Conservation (phyloP, 2,113 vertebrate genomes). For the Perca schrenkii region DNA sequence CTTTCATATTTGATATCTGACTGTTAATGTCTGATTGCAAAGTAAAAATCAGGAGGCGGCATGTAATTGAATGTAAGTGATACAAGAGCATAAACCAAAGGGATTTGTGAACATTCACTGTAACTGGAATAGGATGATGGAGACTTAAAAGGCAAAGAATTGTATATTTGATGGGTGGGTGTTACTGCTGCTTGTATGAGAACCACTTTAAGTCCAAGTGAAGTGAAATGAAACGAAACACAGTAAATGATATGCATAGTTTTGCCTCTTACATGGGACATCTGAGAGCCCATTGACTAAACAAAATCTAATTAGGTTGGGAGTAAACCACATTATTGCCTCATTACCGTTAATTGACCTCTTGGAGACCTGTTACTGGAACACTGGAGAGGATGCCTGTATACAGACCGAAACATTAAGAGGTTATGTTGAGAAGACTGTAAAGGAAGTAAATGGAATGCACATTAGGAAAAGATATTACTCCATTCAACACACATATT, state of each 20-base stretch:
- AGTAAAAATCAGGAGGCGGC: conserved; percentile 12
- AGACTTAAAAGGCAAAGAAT: conserved; percentile 50
- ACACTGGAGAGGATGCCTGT: conserved; percentile 78
- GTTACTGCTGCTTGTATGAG: conserved; percentile 34
- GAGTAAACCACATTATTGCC: conserved; percentile 82
- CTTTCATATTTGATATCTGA: conserved; percentile 11
- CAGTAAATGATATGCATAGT: conserved; percentile 75
- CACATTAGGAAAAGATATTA: conserved; percentile 54
- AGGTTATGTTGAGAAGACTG: conserved; percentile 65
- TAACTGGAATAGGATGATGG: conserved; percentile 32
- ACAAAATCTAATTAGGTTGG: conserved; percentile 80
- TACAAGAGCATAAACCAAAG: conserved; percentile 7
- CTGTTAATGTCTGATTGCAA: conserved; percentile 17
- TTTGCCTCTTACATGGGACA: conserved; percentile 75
- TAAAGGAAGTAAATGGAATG: conserved; percentile 62
- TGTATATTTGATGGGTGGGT: conserved; percentile 35
- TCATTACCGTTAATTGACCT: conserved; percentile 87
- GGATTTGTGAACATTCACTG: conserved; percentile 47
- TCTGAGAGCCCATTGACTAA: conserved; percentile 78
- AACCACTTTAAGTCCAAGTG: conserved; percentile 47
- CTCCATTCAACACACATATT: conserved; percentile 46
- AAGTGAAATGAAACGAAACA: conserved; percentile 70
- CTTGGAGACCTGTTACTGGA: conserved; percentile 85
- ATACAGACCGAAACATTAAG: conserved; percentile 79
- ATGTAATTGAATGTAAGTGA: conserved; percentile 45